Evolutionary conservation across 2,113 vertebrate genomes (phyloP).

Genomic region (Apeltes quadracus): DNA sequence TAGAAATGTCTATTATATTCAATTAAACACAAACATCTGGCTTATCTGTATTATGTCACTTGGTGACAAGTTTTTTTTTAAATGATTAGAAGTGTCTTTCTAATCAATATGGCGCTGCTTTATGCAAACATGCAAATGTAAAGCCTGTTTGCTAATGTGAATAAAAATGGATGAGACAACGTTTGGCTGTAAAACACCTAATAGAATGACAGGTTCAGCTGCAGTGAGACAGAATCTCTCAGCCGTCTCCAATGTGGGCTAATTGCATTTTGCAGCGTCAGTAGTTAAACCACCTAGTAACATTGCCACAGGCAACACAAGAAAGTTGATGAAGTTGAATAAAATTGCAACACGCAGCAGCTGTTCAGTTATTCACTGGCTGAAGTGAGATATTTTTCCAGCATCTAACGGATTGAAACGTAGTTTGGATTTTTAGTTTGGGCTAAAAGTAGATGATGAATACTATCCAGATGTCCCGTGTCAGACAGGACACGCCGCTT

Average conservation of each 20-base stretch:
- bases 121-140: constrained; percentile 55
- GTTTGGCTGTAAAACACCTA: constrained; percentile 21
- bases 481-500: constrained; percentile 32
- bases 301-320: constrained; percentile 70
- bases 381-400: constrained; percentile 59
- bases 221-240: constrained; percentile 44
- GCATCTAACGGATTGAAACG: constrained; percentile 41
- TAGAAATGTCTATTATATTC: constrained; percentile 36
- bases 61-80: constrained; percentile 65
- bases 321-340: constrained; percentile 67
- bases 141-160: constrained; percentile 26
- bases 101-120: constrained; percentile 74
- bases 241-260: constrained; percentile 63
- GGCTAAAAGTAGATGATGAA: constrained; percentile 43
- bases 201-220: constrained; percentile 37
- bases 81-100: constrained; percentile 67
- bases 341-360: constrained; percentile 69
- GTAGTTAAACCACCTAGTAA: constrained; percentile 59
- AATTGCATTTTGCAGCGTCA: constrained; percentile 71
- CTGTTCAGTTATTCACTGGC: constrained; percentile 70
- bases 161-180: constrained; percentile 31
- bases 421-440: constrained; percentile 40
- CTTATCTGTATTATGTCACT: constrained; percentile 65
- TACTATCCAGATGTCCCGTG: constrained; percentile 41
- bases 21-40: constrained; percentile 53